Base-by-base conservation (phyloP, 2,797 vertebrate genomes). In the Microctenopoma steveboyesi region DNA sequence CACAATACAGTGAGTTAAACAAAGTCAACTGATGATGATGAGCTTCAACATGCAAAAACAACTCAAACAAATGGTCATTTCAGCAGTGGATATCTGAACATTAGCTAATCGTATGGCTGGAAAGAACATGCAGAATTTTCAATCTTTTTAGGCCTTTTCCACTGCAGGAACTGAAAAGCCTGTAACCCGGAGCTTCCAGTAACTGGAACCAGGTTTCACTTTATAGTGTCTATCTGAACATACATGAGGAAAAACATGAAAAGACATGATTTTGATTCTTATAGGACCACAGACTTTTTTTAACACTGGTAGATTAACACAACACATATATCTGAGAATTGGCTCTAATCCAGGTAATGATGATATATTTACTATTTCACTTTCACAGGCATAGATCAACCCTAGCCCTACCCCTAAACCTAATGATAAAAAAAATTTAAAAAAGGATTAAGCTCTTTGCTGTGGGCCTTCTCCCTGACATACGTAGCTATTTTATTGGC, bases 101-200 rank as follows among this genome's bases (percentile, higher is more conserved):
- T 22, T 57, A 14, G 51, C 28, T 64, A 45, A 39, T 40, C 0
- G 15, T 28, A 27, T 40, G 15, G 15, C 25, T n/a, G 48, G 16
- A 78, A 37, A 45, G 49, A 67, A 46, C 84, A 88, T 88, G 87
- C 86, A 84, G 60, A 56, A 25, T 51, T 35, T 69, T 11, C 35
- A 40, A 59, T 76, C 27, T 13, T 46, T 66, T 43, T 3, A 60
- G 40, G 57, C 67, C 55, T 83, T 87, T 82, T 83, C 65, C 70
- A 78, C 57, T 7, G 74, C 64, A 83, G 60, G 40, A 84, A 64
- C 30, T 30, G 48, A 74, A 64, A n/a, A 76, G 74, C 45, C 27
- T 16, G 12, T 12, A 39, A 43, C 12, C 4, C 9, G 5, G 28
- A 65, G 28, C 10, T 4, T 46, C 30, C 0, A 33, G 30, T 1